Evolutionary conservation across 2,113 vertebrate genomes (phyloP).

Genomic region (Corapipo altera): DNA sequence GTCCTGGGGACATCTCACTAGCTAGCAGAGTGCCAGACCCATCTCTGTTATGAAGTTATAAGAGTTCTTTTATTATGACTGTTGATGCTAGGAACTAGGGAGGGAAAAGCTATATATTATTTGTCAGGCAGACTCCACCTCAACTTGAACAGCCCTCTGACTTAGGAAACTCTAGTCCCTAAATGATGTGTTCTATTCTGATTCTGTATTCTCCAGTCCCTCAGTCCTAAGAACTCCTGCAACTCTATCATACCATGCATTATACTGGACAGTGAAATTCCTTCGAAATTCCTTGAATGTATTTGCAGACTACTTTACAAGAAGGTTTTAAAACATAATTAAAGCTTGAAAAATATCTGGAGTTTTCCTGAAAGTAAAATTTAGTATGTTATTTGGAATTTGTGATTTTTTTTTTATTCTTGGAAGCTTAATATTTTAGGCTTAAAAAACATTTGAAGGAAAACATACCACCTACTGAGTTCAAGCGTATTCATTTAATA

Average conservation of each 20-base stretch:
- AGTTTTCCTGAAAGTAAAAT: neutral
- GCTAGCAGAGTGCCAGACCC: neutral
- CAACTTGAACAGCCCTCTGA: neutral
- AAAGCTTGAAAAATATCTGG: neutral
- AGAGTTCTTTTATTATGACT: slow-evolving; percentile 3
- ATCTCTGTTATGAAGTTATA: neutral
- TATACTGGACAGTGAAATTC: neutral
- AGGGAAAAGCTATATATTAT: neutral
- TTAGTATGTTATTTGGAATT: neutral
- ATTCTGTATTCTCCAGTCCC: neutral
- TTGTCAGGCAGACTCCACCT: neutral
- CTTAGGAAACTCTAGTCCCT: neutral
- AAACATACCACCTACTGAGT: neutral
- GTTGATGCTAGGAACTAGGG: neutral
- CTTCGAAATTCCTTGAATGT: neutral
- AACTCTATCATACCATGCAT: neutral
- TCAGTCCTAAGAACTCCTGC: no score
- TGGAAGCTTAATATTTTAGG: neutral
- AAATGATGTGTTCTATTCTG: neutral
- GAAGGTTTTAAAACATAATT: neutral
- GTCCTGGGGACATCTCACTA: neutral
- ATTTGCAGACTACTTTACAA: neutral
- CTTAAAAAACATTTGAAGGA: neutral
- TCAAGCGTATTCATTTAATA: neutral
- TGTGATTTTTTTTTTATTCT: neutral